Conservation (phyloP, 2,797 vertebrate species). For the Gorsachius magnificus region DNA sequence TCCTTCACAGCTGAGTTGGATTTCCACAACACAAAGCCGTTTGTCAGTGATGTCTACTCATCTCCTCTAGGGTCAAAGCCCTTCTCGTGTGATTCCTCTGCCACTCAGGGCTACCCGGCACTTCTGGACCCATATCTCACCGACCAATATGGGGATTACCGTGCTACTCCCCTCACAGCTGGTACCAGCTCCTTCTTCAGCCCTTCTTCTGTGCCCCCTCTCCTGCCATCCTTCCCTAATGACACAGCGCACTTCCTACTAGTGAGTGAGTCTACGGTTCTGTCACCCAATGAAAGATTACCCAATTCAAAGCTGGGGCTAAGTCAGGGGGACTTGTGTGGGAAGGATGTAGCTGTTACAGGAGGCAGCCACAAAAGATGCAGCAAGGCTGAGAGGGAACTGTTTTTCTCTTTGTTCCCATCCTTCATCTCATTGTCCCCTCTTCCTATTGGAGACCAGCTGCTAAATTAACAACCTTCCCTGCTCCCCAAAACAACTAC, state of each 20-base stretch:
- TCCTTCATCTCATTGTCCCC: neutral
- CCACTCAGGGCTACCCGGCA: slow-evolving; percentile 77
- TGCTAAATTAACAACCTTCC: neutral
- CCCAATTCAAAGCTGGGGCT: neutral
- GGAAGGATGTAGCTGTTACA: neutral
- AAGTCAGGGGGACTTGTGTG: rapidly evolving
- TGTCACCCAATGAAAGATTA: neutral
- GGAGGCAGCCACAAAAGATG: neutral
- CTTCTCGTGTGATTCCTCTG: slow-evolving; percentile 81
- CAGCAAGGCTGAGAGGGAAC: neutral
- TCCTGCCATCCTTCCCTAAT: slow-evolving; percentile 82
- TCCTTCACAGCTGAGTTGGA: slow-evolving; percentile 87
- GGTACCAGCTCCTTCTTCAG: slow-evolving; percentile 79
- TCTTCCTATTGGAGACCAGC: neutral
- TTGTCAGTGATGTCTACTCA: slow-evolving; percentile 79
- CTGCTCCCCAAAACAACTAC: neutral
- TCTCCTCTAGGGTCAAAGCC: slow-evolving; percentile 80
- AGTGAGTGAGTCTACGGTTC: slow-evolving; percentile 72
- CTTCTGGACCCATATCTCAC: slow-evolving; percentile 87
- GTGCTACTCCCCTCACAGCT: slow-evolving; percentile 74
- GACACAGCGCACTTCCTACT: slow-evolving; percentile 85
- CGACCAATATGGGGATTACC: slow-evolving; percentile 85
- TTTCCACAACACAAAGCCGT: slow-evolving; percentile 83
- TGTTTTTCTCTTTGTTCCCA: neutral
- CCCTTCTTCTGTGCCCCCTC: slow-evolving; percentile 79